Evolutionary conservation across 2,888 invertebrate genomes (phyloP), one percentile per base, ranked within the genome.

Genomic region (Hartigia nigra): DNA sequence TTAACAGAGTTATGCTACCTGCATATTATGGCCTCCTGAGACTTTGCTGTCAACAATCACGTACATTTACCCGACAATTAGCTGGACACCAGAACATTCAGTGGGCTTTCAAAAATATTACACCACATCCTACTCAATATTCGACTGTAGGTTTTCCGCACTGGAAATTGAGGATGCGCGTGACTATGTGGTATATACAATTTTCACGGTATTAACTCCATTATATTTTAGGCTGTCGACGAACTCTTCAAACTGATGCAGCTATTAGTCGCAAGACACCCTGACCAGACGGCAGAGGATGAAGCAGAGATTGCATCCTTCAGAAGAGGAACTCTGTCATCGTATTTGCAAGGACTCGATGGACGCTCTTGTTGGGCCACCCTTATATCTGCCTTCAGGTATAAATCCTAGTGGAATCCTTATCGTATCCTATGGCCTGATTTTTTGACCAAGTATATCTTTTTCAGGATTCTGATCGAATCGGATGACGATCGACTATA

Each of bases 51-150:
- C 96, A 97, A 84, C 96, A 97, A 86, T 98, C 98, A 9, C 94
- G 96, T 74, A 92, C 95, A 35, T 97, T 98, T 91, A 97, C 98
- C 9, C 94, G 97, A 77, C 95, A 96, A 88, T 93, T 98, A 78
- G 97, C 98, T 0, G 95, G 96, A 84, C 98, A 98, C 92, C 98
- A 98, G 92, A 98, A 98, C 93, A 95, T 98, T 74, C 97, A 97
- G 90, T 98, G 98, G 98, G 98, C 98, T 36, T 98, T 98, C 92
- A 96, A 98, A 89, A 98, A 98, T 92, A 98, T 98, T 83, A 97
- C 98, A 55, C 98, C 98, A n/a, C 98, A 98, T 92, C 97, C 98
- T 11, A 97, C 97, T 34, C 96, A 98, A 86, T 98, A 98, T 92
- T 96, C 97, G 31, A 95, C 95, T 82, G 95, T 94, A 90, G 92